Evolutionary conservation across 1,140 invertebrate species (phyloP), one percentile per base, ranked within the genome.

Genomic region (Heliconius hewitsoni): DNA sequence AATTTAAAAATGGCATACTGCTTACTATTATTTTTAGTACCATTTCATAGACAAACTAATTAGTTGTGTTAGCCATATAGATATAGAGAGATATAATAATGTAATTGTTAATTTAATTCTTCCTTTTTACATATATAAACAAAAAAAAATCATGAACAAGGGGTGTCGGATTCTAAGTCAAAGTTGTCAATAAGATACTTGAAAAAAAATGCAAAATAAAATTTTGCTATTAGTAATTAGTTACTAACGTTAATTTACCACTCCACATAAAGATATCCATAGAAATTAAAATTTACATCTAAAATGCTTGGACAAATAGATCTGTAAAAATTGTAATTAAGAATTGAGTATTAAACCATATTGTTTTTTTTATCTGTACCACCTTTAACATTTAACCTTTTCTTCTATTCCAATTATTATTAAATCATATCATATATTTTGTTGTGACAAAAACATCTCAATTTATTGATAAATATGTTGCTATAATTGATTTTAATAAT

Each of bases 181-280:
- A 66, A 66, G 27, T 30, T 34, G 4, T n/a, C 8, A 13, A 74
- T 13, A 23, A 55, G 50, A 52, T 74, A 30, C n/a, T 55, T 55
- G 23, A 9, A 74, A 74, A 23, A 30, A 50, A 52, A 19, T 27
- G 70, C 55, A n/a, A 75, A 66, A 75, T 75, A 16, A 37, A 66
- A 75, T 75, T 75, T 75, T 34, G 55, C 13, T 39, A n/a, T 39
- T 72, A 42, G 60, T 66, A 66, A 66, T 30, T 60, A 66, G 13
- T 27, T 27, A 30, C 60, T 18, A 66, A 66, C 1, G 55, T 60
- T 60, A 13, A 30, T 66, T 66, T 27, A 27, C 19, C 11, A 11
- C 60, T 30, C n/a, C 11, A 30, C 60, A 66, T 46, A 16, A 16
- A 13, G 13, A 42, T 13, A 42, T 42, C 11, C 3, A 42, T 42